Percentiles rank a stretch among this genome's conserved stretches.
phyloP scores from a whole-genome alignment of 2,888 invertebrate genomes.

The Flexamia atlantica region DNA sequence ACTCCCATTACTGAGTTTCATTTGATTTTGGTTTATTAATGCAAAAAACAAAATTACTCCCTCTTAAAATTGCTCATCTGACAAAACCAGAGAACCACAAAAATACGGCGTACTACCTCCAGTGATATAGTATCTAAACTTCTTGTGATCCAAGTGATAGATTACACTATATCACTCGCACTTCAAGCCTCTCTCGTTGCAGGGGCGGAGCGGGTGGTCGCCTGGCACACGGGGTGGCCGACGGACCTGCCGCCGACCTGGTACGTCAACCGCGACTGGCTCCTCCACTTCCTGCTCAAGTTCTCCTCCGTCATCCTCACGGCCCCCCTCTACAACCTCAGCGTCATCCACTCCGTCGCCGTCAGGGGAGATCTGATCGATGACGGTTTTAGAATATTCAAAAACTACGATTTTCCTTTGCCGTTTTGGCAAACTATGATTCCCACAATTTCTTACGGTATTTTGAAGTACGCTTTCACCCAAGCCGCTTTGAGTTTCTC shows the following conservation, averaged over 20 bases:
- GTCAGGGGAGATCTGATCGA: background rate
- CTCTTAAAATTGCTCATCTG: too few relatives aligned
- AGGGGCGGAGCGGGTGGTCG: background rate
- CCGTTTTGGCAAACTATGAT: slow-evolving; percentile 11
- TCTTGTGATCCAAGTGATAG: too few relatives aligned
- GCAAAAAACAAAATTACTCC: too few relatives aligned
- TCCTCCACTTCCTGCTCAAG: slow-evolving; percentile 22
- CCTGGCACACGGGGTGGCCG: slow-evolving; percentile 17
- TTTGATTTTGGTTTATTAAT: too few relatives aligned
- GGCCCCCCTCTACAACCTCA: slow-evolving; percentile 12
- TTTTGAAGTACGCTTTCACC: slow-evolving; percentile 30
- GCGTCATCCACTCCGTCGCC: background rate
- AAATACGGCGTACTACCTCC: too few relatives aligned
- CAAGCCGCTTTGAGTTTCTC: slow-evolving; percentile 20
- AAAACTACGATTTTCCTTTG: slow-evolving; percentile 29
- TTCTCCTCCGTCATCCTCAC: slow-evolving; percentile 15
- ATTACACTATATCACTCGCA: too few relatives aligned
- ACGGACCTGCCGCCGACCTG: slow-evolving; percentile 12
- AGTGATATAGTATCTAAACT: too few relatives aligned
- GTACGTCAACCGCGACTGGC: slow-evolving; percentile 29
- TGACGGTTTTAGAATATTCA: background rate
- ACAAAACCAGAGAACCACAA: too few relatives aligned
- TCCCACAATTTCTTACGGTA: background rate
- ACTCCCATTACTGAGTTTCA: too few relatives aligned
- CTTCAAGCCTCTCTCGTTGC: background rate